A percentile compares a stretch with the other conserved stretches of the same genome.
phyloP scores from a whole-genome alignment of 2,113 vertebrate species.

The Zosterops pallidus region DNA sequence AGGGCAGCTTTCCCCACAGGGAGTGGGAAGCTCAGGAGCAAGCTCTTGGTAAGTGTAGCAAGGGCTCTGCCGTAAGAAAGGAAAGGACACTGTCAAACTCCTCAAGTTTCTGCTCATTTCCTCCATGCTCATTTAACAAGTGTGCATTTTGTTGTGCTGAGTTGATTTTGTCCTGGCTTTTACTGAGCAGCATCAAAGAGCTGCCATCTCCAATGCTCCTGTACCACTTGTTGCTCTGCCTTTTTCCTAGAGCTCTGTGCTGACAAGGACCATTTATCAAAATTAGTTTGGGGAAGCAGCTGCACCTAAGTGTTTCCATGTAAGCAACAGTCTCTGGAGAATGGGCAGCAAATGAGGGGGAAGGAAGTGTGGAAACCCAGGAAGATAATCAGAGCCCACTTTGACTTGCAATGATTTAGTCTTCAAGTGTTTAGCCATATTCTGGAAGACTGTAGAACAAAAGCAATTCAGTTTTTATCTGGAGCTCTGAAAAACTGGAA shows the following conservation, averaged over 20 bases:
- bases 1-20: neutral
- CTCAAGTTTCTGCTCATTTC: neutral
- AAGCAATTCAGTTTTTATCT: neutral
- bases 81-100: neutral
- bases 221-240: neutral
- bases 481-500: neutral
- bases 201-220: neutral
- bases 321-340: neutral
- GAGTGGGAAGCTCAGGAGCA: neutral
- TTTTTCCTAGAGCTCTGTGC: neutral
- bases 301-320: neutral
- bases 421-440: neutral
- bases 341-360: neutral
- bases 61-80: accelerated
- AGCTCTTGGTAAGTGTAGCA: neutral
- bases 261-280: neutral
- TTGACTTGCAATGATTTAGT: neutral
- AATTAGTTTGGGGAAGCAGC: neutral
- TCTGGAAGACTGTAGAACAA: neutral
- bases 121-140: neutral
- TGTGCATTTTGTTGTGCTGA: neutral
- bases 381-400: neutral
- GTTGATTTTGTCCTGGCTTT: neutral
- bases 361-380: neutral
- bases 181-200: neutral